Evolutionary conservation across 2,888 invertebrate species (phyloP), one percentile per base, ranked within the genome.

Genomic region (Phalera bucephala): DNA sequence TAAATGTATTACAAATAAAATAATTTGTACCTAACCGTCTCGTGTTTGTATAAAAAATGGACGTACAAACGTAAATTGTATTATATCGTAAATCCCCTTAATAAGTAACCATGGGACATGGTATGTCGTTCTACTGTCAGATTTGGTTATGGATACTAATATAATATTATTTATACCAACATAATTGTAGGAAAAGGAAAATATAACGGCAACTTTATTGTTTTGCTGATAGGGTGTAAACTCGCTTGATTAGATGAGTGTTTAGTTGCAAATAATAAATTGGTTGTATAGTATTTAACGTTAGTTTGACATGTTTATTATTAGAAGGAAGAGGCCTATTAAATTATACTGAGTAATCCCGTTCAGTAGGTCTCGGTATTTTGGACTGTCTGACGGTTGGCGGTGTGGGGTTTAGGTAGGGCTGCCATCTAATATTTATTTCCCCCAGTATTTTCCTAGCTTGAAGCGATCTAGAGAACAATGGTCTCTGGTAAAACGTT

Each of bases 261-360:
- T 11, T n/a, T 20, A 20, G 21, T 21, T 45, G 69, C 43, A 62
- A 45, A 51, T 36, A 9, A n/a, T 65, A 69, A 63, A 25, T 64
- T 72, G 53, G 80, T 57, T 41, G 60, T 64, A 61, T 64, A 62
- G 76, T 85, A 80, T 83, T 86, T 82, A 84, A 79, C 76, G 73
- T 76, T 65, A 60, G 69, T 62, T 68, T 82, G 88, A 86, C 87
- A 86, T 86, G 83, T 86, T 87, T 88, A 87, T 87, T 87, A 83
- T 86, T 78, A 78, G 78, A 68, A 65, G 74, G 83, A 81, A 81
- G 78, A 72, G 75, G 73, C 77, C 85, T 85, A 85, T 88, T 87
- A 86, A 86, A 86, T 86, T 82, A 82, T 85, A 80, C 72, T 75
- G 71, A 72, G 71, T 86, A 86, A 86, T 84, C 84, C 80, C 65